phyloP scores from a whole-genome alignment of 2,888 invertebrate genomes.

The Oasisia sp. region DNA sequence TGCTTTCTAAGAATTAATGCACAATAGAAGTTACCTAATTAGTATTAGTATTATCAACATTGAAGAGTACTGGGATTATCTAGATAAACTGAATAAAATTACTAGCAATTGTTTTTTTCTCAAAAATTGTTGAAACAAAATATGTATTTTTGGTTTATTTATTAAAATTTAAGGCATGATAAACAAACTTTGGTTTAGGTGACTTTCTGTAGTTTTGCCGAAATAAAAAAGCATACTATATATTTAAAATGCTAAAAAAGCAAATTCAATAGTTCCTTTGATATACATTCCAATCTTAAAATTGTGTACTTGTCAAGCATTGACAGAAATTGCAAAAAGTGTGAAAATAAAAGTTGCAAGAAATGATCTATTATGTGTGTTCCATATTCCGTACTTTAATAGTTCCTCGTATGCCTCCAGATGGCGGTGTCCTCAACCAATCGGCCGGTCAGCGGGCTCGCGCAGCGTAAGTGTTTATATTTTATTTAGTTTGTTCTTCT shows the following conservation, averaged over 20 bases:
- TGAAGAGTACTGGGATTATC: no score
- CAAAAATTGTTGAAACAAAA: no score
- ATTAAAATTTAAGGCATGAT: no score
- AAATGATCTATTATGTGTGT: not conserved
- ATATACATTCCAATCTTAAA: not conserved
- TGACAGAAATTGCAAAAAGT: not conserved
- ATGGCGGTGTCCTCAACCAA: conserved; percentile 34
- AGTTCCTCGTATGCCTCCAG: conserved; percentile 14
- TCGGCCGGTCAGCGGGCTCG: conserved; percentile 32
- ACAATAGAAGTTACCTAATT: no score
- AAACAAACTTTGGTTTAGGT: no score
- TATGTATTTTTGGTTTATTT: no score
- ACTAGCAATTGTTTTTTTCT: no score
- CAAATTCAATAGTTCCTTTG: not conserved
- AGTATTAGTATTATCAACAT: no score
- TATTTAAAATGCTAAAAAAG: not conserved
- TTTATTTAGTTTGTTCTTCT: not conserved
- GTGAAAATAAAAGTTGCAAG: not conserved
- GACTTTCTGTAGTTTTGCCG: no score
- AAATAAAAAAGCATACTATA: not conserved
- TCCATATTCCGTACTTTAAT: no score
- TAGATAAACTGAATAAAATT: no score
- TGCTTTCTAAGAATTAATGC: no score
- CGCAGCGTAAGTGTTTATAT: conserved; percentile 22
- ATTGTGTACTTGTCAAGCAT: not conserved